Evolutionary conservation across 2,888 invertebrate genomes (phyloP), one percentile per base, ranked within the genome.

Genomic region (Andrena praecox): DNA sequence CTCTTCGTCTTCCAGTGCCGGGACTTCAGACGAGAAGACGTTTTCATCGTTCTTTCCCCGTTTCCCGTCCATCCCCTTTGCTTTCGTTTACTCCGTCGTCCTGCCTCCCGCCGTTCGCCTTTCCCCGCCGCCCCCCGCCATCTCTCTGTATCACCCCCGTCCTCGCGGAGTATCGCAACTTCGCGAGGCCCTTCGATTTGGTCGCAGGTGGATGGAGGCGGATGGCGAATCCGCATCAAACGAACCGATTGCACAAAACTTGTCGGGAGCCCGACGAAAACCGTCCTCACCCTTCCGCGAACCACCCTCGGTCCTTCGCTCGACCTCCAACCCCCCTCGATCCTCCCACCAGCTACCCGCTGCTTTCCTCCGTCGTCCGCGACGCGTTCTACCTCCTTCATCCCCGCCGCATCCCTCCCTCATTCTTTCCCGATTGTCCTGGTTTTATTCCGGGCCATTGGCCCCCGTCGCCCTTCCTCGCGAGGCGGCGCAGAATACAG

Each of bases 181-280:
- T 90, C 86, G 81, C 79, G 80, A 86, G 84, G 81, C 80, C 85
- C 87, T 87, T 88, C 87, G 89, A 91, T 87, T 84, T 79, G 76
- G 82, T 78, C 82, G 84, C 82, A 81, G 80, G 71, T 71, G 88
- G 85, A 76, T 59, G 82, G 80, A 80, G 77, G 74, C 78, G 80
- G 82, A 82, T 67, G 85, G 69, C 87, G 87, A 89, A 90, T 89
- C 84, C 87, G 91, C 87, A 89, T 91, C 90, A 90, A 90, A 90
- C 89, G 89, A 90, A 89, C 87, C 90, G 89, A 90, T 91, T 89
- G 90, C 89, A 85, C 85, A 87, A 91, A 89, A 91, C 88, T 89
- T 91, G 89, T 88, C 86, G 88, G 84, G 78, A 82, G 70, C 71
- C 66, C 79, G 80, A 77, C 86, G 75, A 85, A 80, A 87, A 85